Percentiles rank a stretch among this genome's conserved stretches.
These are phyloP conservation scores for Neosalanx taihuensis DNA, from an alignment of 2,797 vertebrate species.

Conservation along the genomic window DNA sequence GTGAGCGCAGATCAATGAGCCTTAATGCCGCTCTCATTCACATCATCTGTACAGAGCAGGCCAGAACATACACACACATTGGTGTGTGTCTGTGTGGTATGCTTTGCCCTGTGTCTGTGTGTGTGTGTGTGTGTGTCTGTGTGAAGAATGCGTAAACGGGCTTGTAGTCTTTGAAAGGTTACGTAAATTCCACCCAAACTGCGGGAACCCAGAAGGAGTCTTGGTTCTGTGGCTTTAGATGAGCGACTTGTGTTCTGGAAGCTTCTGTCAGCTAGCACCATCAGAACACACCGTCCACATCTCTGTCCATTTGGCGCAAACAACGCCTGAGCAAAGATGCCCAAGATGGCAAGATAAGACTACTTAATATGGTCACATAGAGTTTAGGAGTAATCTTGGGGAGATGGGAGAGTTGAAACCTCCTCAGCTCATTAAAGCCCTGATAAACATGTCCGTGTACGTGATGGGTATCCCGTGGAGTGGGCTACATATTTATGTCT, in stretches of 20 bases:
- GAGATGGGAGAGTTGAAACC: neutral
- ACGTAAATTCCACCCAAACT: neutral
- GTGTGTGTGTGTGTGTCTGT: too few relatives aligned
- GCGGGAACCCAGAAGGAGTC: neutral
- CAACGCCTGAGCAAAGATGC: slow-evolving; percentile 28
- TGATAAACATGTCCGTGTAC: neutral
- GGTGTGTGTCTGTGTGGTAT: too few relatives aligned
- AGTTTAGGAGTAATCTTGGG: neutral
- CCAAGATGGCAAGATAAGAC: slow-evolving; percentile 36
- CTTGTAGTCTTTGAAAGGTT: neutral
- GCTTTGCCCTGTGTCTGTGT: too few relatives aligned
- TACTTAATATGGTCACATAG: slow-evolving; percentile 6
- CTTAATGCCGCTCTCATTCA: too few relatives aligned
- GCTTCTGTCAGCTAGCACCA: neutral
- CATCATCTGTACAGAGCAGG: too few relatives aligned
- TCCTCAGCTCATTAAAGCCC: neutral
- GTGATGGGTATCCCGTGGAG: slow-evolving; percentile 1
- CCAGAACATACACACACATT: too few relatives aligned
- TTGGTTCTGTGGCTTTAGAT: neutral
- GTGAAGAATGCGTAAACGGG: too few relatives aligned
- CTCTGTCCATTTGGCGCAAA: slow-evolving; percentile 11
- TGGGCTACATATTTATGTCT: slow-evolving; percentile 10
- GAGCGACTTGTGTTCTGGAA: neutral
- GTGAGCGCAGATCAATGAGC: too few relatives aligned
- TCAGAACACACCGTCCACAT: slow-evolving; percentile 16